Evolutionary conservation across 2,797 vertebrate species (phyloP).

Genomic region (Hapalemur alaotrensis): DNA sequence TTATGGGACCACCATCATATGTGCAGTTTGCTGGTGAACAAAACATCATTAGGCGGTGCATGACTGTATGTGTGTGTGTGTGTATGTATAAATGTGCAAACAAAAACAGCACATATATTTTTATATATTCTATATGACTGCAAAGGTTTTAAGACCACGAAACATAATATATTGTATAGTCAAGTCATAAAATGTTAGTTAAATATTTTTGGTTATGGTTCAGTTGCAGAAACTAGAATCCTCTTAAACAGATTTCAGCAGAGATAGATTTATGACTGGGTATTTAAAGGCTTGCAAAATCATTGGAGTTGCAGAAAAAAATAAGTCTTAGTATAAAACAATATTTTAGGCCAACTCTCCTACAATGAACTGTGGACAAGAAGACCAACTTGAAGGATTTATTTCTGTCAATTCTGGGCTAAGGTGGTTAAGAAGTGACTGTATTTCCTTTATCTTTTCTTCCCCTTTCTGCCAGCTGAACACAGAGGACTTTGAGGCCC

Average conservation of each 20-base stretch:
- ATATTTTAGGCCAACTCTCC: background rate
- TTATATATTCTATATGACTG: background rate
- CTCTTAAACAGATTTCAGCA: conserved; percentile 20
- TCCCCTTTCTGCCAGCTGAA: background rate
- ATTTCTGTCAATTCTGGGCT: background rate
- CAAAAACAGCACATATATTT: background rate
- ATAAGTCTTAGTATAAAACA: background rate
- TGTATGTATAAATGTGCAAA: background rate
- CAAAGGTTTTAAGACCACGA: background rate
- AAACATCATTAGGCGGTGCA: background rate
- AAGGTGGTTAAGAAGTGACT: background rate
- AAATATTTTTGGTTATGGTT: background rate
- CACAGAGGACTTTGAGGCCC: background rate
- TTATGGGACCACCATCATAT: background rate
- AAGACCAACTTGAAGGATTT: background rate
- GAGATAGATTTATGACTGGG: background rate
- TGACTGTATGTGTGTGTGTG: background rate
- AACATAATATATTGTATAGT: background rate
- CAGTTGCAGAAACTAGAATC: background rate
- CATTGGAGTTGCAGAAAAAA: background rate
- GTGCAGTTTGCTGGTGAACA: background rate
- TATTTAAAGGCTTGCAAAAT: conserved; percentile 39
- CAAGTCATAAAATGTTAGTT: conserved; percentile 9
- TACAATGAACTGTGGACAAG: background rate
- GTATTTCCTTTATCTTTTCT: background rate